Base-by-base conservation (phyloP, 2,888 invertebrate species). In the Platycheirus rosarum region DNA sequence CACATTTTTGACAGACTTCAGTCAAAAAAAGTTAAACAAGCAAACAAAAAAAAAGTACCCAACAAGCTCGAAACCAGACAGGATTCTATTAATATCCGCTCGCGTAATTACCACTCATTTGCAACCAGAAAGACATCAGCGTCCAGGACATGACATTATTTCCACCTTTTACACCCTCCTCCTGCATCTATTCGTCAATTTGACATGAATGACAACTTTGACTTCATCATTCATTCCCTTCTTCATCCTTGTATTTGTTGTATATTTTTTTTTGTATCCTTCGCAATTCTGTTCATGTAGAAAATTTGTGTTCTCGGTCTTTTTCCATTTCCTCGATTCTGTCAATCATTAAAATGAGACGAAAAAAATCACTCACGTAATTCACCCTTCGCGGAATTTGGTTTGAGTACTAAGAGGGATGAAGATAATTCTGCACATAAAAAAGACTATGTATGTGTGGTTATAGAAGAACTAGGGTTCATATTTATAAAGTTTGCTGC, bases 1-100 rank as follows among this genome's bases (percentile, higher is more conserved):
- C 71, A 76, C 20, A 76, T 71, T 80, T 82, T 57, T 76, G 80
- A 82, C 80, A 71, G 29, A 66, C 53, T 76, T 76, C 80, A 76
- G 40, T 76, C 80, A 80, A 53, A 32, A 23, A 68, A 69, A 68
- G 51, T 35, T 37, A 13, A n/a, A 42, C 4, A 5, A 7, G 23
- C 23, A 46, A 29, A 13, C 42, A 71, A 53, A 53, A 65, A 16
- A 46, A 40, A 48, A 48, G 60, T 44, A 55, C 62, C 23, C 46
- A 68, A 70, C 70, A 66, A 76, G 40, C 26, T 71, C 66, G 16
- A 44, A 29, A 44, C 42, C 62, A 82, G 76, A 71, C 82, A 82
- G 82, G 57, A 82, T 82, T 82, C 82, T 82, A 82, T 82, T 82
- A 82, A 82, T 82, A 82, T 82, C 82, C 82, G 82, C 77, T 82